Evolutionary conservation across 2,888 invertebrate species (phyloP), one percentile per base, ranked within the genome.

Genomic region (Agrotis exclamationis): DNA sequence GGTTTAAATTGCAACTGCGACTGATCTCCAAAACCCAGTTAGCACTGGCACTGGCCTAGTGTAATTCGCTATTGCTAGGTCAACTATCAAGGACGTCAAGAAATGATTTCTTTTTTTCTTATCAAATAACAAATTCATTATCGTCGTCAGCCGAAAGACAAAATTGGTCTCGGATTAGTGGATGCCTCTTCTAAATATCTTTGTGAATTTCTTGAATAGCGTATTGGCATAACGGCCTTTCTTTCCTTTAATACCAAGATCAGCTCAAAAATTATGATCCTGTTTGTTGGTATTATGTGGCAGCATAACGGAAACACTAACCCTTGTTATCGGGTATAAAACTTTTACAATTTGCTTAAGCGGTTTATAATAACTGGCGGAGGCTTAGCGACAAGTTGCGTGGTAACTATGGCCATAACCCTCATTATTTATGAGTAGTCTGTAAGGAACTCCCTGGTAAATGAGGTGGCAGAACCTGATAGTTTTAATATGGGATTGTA

Each of bases 361-460:
- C 82, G 78, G 79, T 84, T 83, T 77, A 83, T 82, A 77, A 80
- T 80, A 81, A 85, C 76, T 83, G 74, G 63, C 64, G 77, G 76
- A 79, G 65, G 50, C 59, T 79, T 68, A 77, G 76, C 66, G 66
- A 77, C 59, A 75, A 71, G 75, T 86, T 77, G 82, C 82, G 83
- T 86, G 79, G 83, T 81, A 80, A 76, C 75, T 74, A 70, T 74
- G 57, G 76, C 74, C 70, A 82, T 85, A 87, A 87, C 63, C 70
- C 63, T 74, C 76, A 76, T 85, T 76, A 87, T 89, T 89, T 88
- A 86, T 71, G 84, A 80, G 80, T 63, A 85, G 74, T 78, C 70
- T 81, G 70, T 66, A 48, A 65, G 45, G 44, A 76, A 63, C 59
- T 63, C 58, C 28, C 13, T 60, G 33, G 64, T 79, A 70, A 83